Base-by-base conservation (phyloP, 2,888 invertebrate species). In the Slavum lentiscoides region DNA sequence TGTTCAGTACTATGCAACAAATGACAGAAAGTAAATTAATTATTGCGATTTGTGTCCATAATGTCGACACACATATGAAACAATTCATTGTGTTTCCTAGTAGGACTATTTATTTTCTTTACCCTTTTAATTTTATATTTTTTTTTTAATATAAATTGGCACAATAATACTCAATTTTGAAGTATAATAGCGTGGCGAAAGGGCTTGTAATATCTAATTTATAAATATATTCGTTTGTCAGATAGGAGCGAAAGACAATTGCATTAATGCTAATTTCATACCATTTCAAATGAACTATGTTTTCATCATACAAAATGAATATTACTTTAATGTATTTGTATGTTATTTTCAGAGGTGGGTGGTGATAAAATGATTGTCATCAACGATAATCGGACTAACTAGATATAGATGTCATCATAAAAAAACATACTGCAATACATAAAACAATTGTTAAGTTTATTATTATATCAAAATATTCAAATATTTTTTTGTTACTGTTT, bases 301-400 rank as follows among this genome's bases (percentile, higher is more conserved):
- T 55, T 55, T 55, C 19, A 55, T 55, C 55, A 55, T 55, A 30
- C 30, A 37, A 62, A 30, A 62, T 17, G 17, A 17, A 30, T 5
- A 55, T 19, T 9, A 55, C 19, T 59, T 59, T 59, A 21, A 6
- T 59, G 17, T 21, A 13, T 23, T 11, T 23, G 13, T 21, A 59
- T 61, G 9, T 43, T 4, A 43, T 23, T 61, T 70, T 69, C 37
- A 39, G n/a, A 59, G 37, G n/a, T 39, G n/a, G 21, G 55, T 55
- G 64, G 75, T 75, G 58, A 75, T 77, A 39, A 77, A 69, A 21
- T 17, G 37, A 69, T 23, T 69, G 77, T 69, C 62, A 77, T 77
- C 77, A 77, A 76, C 17, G 1, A 69, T 59, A n/a, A 49, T 69
- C 68, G 61, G 76, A 69, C 13, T 23, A 37, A 61, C 43, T 7